phyloP scores from a whole-genome alignment of 2,113 vertebrate species.

The Lycocorax pyrrhopterus region DNA sequence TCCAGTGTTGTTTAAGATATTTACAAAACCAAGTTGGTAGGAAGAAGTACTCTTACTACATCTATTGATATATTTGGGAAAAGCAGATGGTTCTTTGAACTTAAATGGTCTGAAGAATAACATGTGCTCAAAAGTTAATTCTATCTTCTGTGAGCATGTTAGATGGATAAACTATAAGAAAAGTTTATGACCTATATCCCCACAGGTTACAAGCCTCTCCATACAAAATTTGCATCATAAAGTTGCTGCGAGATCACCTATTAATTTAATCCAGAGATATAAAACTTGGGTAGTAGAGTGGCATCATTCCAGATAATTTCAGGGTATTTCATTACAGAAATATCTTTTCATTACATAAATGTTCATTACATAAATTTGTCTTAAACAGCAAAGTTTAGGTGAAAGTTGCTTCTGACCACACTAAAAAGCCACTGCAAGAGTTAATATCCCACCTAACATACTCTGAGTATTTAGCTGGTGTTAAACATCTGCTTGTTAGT shows the following conservation, averaged over 20 bases:
- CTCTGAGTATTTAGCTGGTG: background rate
- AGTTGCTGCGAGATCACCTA: background rate
- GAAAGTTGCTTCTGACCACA: background rate
- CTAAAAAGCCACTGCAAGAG: background rate
- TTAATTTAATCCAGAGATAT: background rate
- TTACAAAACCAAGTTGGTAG: background rate
- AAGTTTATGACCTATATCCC: background rate
- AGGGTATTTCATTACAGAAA: background rate
- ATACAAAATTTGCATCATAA: background rate
- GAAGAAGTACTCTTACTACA: background rate
- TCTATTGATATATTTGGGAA: background rate
- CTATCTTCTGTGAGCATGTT: background rate
- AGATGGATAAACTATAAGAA: background rate
- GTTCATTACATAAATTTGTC: background rate
- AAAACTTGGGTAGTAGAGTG: background rate
- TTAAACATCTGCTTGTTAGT: background rate
- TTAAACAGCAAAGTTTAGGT: background rate
- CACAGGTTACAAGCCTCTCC: background rate
- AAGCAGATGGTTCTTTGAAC: background rate
- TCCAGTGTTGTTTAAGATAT: background rate
- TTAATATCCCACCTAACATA: background rate
- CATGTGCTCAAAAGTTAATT: background rate
- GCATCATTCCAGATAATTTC: background rate
- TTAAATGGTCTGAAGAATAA: background rate
- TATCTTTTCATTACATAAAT: background rate